These are phyloP conservation scores for Camelus dromedarius DNA, from an alignment of 2,113 vertebrate species.

Conservation along the genomic window DNA sequence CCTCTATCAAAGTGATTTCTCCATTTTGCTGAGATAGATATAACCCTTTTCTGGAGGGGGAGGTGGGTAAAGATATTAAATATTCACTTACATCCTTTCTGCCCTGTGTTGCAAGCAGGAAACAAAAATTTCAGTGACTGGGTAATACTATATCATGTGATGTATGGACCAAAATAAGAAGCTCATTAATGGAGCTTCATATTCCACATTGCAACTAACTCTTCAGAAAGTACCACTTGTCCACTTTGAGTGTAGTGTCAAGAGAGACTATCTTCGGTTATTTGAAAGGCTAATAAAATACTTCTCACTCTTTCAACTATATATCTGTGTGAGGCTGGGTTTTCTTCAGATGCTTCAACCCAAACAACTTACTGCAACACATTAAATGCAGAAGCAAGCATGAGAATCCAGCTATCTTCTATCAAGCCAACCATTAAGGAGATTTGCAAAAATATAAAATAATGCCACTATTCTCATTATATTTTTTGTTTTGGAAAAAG, in stretches of 20 bases:
- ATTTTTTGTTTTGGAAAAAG: neutral
- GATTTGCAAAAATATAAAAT: neutral
- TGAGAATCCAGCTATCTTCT: neutral
- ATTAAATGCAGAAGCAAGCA: neutral
- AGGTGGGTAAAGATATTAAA: neutral
- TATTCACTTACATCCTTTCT: neutral
- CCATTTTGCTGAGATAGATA: neutral
- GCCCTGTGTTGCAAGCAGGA: neutral
- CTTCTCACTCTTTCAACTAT: neutral
- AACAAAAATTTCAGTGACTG: neutral
- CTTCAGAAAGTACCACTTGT: neutral
- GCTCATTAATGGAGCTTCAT: neutral
- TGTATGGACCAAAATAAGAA: neutral
- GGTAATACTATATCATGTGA: neutral
- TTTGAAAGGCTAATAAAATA: neutral
- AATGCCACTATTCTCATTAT: neutral
- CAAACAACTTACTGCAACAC: neutral
- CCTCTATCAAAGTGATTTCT: neutral
- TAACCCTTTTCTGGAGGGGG: neutral
- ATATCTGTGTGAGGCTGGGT: neutral
- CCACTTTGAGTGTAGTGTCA: neutral
- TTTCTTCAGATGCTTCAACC: neutral
- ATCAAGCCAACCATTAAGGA: neutral
- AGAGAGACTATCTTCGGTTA: neutral
- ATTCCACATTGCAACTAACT: neutral